Conservation (phyloP, 2,888 invertebrate species). For the Andrena hattorfiana region DNA sequence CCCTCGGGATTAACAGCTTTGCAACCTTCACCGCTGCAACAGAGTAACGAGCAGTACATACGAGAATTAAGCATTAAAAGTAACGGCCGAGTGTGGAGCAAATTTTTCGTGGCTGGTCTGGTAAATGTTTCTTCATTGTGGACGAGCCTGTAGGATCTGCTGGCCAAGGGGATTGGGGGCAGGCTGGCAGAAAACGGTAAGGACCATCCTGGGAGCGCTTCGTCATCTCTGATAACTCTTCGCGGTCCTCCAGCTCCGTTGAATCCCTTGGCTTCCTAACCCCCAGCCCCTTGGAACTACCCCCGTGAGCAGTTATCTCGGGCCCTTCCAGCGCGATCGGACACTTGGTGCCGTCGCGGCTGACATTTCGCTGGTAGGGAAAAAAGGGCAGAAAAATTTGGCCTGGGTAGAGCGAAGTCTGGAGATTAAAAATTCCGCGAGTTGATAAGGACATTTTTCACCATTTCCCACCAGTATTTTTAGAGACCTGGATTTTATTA, state of each 20-base stretch:
- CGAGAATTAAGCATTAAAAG: background rate
- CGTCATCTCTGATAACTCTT: conserved; percentile 83
- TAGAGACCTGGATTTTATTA: background rate
- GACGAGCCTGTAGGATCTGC: conserved; percentile 53
- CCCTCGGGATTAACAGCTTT: background rate
- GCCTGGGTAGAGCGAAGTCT: conserved; percentile 4
- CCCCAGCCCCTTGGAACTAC: conserved; percentile 60
- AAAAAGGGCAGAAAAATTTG: conserved; percentile 35
- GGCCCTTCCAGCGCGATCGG: conserved; percentile 65
- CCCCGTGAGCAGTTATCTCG: conserved; percentile 69
- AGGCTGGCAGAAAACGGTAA: conserved; percentile 75
- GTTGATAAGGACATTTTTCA: conserved; percentile 53
- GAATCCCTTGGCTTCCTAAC: conserved; percentile 67
- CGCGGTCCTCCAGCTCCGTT: conserved; percentile 63
- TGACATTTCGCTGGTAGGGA: conserved; percentile 48
- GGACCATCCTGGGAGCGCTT: conserved; percentile 81
- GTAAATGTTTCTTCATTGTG: conserved; percentile 54
- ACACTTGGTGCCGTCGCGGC: conserved; percentile 44
- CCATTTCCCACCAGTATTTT: background rate
- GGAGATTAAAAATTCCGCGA: conserved; percentile 65
- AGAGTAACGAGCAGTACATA: background rate
- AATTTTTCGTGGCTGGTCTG: conserved; percentile 33
- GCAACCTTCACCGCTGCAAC: background rate
- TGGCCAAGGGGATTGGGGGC: conserved; percentile 47
- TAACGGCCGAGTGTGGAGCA: conserved; percentile 41